Evolutionary conservation across 2,113 vertebrate species (phyloP).

Genomic region (Ciconia maguari): DNA sequence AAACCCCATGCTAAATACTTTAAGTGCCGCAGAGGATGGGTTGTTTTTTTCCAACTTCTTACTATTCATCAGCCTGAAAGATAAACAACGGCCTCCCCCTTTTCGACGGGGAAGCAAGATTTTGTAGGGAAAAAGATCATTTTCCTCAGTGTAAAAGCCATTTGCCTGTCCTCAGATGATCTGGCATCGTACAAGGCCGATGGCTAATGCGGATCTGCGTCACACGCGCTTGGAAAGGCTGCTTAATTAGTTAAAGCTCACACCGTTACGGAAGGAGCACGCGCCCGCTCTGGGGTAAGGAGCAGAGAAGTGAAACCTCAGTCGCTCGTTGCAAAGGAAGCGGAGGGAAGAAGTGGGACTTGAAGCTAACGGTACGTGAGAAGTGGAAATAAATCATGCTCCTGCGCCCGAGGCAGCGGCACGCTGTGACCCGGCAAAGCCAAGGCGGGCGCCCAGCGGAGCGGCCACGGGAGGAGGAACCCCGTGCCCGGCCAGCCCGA

Average conservation of each 20-base stretch:
- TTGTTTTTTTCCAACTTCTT: not conserved
- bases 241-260: not conserved
- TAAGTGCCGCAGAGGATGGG: not conserved
- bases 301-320: not conserved
- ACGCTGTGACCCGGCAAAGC: not conserved
- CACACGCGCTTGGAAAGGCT: not conserved
- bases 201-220: rapidly evolving
- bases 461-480: not conserved
- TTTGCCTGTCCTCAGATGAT: not conserved
- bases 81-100: not conserved
- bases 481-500: not conserved
- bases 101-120: not conserved
- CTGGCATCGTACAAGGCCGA: rapidly evolving
- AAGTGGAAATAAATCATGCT: not conserved
- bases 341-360: not conserved
- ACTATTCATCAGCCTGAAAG: not conserved
- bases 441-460: not conserved
- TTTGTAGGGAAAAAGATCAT: not conserved
- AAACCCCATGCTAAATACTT: not conserved
- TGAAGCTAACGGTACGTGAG: not conserved
- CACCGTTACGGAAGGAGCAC: rapidly evolving
- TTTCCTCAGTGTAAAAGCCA: not conserved
- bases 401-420: not conserved
- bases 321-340: not conserved
- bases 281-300: not conserved